phyloP scores from a whole-genome alignment of 2,888 invertebrate genomes.

The Leucania comma region DNA sequence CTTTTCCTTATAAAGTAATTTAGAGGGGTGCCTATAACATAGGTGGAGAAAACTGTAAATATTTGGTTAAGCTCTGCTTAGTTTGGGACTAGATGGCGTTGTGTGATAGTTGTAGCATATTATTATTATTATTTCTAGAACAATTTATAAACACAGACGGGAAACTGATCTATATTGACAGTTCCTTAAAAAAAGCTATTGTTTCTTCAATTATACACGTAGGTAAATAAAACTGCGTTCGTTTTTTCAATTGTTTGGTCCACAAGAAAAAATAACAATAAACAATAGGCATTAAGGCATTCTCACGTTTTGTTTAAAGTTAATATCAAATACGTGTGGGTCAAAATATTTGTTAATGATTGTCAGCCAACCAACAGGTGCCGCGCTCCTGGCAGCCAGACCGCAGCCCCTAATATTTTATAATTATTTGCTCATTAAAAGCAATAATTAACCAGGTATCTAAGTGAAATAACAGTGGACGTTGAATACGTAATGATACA shows the following conservation, averaged over 20 bases:
- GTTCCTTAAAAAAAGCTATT: neutral
- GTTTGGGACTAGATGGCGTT: no score
- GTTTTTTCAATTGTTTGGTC: neutral
- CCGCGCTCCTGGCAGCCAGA: constrained; percentile 58
- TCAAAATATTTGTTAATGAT: constrained; percentile 78
- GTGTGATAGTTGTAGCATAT: neutral
- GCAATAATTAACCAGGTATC: constrained; percentile 73
- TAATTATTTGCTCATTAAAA: constrained; percentile 75
- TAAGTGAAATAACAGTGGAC: constrained; percentile 74
- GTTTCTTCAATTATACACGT: neutral
- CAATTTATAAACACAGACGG: neutral
- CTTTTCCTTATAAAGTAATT: no score
- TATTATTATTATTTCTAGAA: neutral
- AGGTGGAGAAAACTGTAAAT: no score
- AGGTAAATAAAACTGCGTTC: neutral
- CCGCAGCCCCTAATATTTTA: constrained; percentile 73
- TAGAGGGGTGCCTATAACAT: no score
- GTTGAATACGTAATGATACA: constrained; percentile 7
- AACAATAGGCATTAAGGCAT: constrained; percentile 5
- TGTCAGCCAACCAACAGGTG: constrained; percentile 75
- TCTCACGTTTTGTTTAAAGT: constrained; percentile 32
- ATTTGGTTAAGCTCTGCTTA: no score
- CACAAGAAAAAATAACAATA: constrained; percentile 12
- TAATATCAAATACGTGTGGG: constrained; percentile 66
- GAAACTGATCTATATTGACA: neutral